phyloP scores from a whole-genome alignment of 1,140 invertebrate genomes.

The Phenacoccus solenopsis region DNA sequence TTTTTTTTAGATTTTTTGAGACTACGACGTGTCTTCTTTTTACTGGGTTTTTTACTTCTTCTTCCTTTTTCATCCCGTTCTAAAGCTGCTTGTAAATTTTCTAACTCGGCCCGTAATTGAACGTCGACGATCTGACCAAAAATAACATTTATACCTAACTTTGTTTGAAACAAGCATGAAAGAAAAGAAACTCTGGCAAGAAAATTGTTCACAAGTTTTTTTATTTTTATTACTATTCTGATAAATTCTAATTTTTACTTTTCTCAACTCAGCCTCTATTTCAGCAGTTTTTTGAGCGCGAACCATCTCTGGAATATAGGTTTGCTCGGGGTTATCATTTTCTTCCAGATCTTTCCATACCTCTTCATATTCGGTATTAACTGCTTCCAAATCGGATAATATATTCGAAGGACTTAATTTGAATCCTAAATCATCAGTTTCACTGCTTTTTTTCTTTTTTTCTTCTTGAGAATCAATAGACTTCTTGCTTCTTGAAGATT shows the following conservation, averaged over 20 bases:
- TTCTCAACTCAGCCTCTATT: slow-evolving; percentile 70
- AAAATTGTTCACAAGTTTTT: too few species aligned
- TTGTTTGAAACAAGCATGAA: not conserved
- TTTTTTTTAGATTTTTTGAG: slow-evolving; percentile 82
- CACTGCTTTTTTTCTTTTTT: slow-evolving; percentile 42
- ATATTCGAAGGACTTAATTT: slow-evolving; percentile 39
- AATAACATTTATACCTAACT: not conserved
- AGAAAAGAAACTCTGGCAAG: too few species aligned
- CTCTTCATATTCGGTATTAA: slow-evolving; percentile 47
- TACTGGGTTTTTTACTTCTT: slow-evolving; percentile 61
- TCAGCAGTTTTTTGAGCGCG: slow-evolving; percentile 66
- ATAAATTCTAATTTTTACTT: too few species aligned
- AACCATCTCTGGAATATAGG: slow-evolving; percentile 67
- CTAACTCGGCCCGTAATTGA: slow-evolving; percentile 68
- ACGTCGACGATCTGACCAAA: slow-evolving; percentile 67
- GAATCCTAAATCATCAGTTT: slow-evolving; percentile 43
- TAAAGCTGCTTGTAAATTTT: slow-evolving; percentile 52
- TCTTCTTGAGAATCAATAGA: slow-evolving; percentile 33
- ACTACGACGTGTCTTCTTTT: slow-evolving; percentile 61
- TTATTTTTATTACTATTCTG: too few species aligned
- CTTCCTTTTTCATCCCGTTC: slow-evolving; percentile 49
- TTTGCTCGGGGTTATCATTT: slow-evolving; percentile 48
- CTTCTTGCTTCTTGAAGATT: slow-evolving; percentile 27
- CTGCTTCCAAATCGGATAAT: slow-evolving; percentile 36
- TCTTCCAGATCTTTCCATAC: slow-evolving; percentile 74